Base-by-base conservation (phyloP, 2,113 vertebrate species). In the Synchiropus splendidus region DNA sequence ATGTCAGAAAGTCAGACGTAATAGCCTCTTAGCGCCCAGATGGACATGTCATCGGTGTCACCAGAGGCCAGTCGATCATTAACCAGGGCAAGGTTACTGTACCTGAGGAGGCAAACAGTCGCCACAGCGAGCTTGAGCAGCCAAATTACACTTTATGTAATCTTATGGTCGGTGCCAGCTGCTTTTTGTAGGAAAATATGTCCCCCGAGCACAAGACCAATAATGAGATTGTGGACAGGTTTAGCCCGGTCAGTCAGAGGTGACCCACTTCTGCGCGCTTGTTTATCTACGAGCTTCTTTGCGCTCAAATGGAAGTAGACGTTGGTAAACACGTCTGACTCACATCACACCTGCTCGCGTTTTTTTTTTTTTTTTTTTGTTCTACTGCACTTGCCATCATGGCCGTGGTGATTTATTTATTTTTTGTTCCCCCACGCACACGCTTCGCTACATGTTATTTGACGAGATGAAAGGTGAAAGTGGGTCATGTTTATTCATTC, bases 11-110 rank as follows among this genome's bases (percentile, higher is more conserved):
- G 21, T 27, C 21, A 27, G 4, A 8, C 8, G 21, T 27, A 27
- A 27, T 27, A 5, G 21, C 21, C 21, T 27, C 21, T 27, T 16
- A 14, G 18, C 16, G n/a, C 36, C 4, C 35, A 39, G 35, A 35
- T 34, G 14, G 11, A 13, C 21, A 10, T 48, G 9, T 39, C 11
- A 36, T 44, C 32, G 18, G 33, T 47, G 49, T 49, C 60, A 58
- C 52, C 31, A 55, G 58, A 59, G 39, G 18, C 30, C 12, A 4
- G 41, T 67, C 35, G 76, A 76, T 80, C 39, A 80, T 78, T 80
- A 43, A 78, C 75, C 43, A 6, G 32, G 41, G 36, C 56, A 56
- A 62, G 63, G 57, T 70, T 67, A 62, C 63, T 59, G 68, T 75
- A 64, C 50, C 61, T 65, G 55, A 45, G 37, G 51, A 58, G 60